Percentiles rank a stretch among this genome's conserved stretches.
Conservation (phyloP, 2,888 invertebrate genomes). For the Drosophila quinaria region DNA sequence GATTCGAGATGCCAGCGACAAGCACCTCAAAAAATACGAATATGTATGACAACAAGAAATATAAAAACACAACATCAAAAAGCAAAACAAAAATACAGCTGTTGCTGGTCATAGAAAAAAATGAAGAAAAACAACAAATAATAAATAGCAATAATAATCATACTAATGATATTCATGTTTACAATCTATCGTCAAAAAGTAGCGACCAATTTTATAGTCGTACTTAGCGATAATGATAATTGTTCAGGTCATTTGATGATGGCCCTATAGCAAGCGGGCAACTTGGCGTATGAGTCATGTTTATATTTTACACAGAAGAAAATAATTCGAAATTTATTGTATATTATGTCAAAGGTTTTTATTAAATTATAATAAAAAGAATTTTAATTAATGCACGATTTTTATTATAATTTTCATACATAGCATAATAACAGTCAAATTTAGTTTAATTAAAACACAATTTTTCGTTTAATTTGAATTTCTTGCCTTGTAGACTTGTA, state of each 20-base stretch:
- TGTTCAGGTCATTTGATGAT: constrained; percentile 12
- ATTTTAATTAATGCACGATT: too few species aligned
- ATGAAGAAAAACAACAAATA: constrained; percentile 18
- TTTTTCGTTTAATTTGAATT: too few species aligned
- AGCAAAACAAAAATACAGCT: constrained; percentile 24
- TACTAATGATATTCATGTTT: constrained; percentile 11
- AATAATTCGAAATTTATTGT: too few species aligned
- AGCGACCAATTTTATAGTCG: constrained; percentile 38
- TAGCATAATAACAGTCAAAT: too few species aligned
- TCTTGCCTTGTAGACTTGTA: too few species aligned
- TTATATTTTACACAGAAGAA: neutral
- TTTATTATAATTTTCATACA: too few species aligned
- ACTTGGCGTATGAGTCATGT: constrained; percentile 26
- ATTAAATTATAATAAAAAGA: too few species aligned
- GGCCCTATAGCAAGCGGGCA: neutral
- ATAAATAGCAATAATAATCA: constrained; percentile 22
- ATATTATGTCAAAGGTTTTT: too few species aligned
- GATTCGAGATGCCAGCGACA: constrained; percentile 38
- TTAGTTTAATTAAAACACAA: too few species aligned
- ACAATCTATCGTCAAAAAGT: constrained; percentile 12
- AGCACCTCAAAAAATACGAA: constrained; percentile 40
- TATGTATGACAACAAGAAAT: constrained; percentile 23
- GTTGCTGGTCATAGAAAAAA: constrained; percentile 7
- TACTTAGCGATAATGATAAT: constrained; percentile 35
- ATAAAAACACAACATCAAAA: constrained; percentile 23